Base-by-base conservation (phyloP, 2,113 vertebrate species). In the Macrotus californicus region DNA sequence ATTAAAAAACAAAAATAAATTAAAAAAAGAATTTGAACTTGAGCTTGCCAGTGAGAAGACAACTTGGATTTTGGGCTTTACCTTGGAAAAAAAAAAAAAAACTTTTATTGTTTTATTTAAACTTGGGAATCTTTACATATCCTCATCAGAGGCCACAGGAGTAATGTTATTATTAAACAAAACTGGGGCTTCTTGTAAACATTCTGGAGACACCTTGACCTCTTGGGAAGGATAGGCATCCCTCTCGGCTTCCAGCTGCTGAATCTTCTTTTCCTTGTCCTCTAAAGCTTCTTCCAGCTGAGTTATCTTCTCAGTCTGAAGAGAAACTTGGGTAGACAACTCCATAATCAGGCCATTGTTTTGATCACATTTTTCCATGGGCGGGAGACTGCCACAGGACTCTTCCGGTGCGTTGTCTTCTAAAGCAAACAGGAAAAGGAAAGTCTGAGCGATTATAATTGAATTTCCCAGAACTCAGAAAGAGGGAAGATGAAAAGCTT, bases 331-430 rank as follows among this genome's bases (percentile, higher is more conserved):
- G 82, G 14, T 29, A 1, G 90, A 94, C 48, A 95, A 93, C 89
- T 98, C 86, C 81, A 96, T 66, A 88, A 97, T 95, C 72, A 97
- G 96, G 93, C 41, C 96, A 69, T 97, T 8, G 88, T 94, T 97
- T 6, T 43, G 67, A 36, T 96, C 67, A 84, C 75, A 56, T 48
- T 96, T 80, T 76, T 94, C 16, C 2, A 82, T 66, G 67, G 66
- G 26, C 4, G 43, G 94, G 52, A 97, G 89, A 41, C 79, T 14
- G 34, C 85, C 67, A 50, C 26, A 96, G 86, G 48, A 43, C 43
- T 84, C 79, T 87, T 96, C 88, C 59, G 73, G 50, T 21, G n/a
- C 80, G 43, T 1, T 80, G 83, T 93, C 22, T 80, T 85, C 96
- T 97, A 96, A 97, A 97, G 91, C 43, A 98, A 97, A 94, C 12